Evolutionary conservation across 2,113 vertebrate genomes (phyloP), one percentile per base, ranked within the genome.

Genomic region (Laticauda laticaudata): DNA sequence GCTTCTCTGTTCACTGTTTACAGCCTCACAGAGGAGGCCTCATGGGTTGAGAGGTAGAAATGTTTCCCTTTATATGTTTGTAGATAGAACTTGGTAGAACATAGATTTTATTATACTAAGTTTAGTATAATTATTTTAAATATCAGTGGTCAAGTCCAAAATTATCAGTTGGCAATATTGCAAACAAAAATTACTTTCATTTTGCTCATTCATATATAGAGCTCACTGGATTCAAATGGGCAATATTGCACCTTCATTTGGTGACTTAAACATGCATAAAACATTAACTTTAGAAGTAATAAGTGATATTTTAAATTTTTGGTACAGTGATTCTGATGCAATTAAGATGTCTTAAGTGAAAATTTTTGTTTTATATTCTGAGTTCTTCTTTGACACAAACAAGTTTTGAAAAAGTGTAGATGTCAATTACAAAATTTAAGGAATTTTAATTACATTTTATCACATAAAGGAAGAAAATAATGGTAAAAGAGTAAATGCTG

Each of bases 11-110:
- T 98, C 98, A 98, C 99, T 98, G 97, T 98, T 98, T 94, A 91
- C 99, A 99, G 99, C 98, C 95, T 98, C 98, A 96, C 98, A 98
- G 94, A 97, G 98, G 98, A 98, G 98, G 98, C 98, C 98, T 97
- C 98, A 98, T 97, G 98, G 98, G 97, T 98, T 97, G 98, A 98
- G 99, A 99, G 99, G 99, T 99, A 99, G 99, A 99, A 98, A 97
- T 95, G 97, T 97, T 98, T 98, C 97, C 96, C 97, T 97, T 97
- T 97, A 93, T 97, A 95, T 97, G 97, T 97, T 97, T 97, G 95
- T 98, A 98, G 98, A 97, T 98, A 98, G 98, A 96, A 59, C 10
- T 87, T 91, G 39, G 96, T 98, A 97, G 98, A 96, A 93, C 97
- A 97, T 97, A 97, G 97, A 96, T 96, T 92, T 96, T 0, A 0